Base-by-base conservation (phyloP, 2,113 vertebrate species). In the Perca schrenkii region DNA sequence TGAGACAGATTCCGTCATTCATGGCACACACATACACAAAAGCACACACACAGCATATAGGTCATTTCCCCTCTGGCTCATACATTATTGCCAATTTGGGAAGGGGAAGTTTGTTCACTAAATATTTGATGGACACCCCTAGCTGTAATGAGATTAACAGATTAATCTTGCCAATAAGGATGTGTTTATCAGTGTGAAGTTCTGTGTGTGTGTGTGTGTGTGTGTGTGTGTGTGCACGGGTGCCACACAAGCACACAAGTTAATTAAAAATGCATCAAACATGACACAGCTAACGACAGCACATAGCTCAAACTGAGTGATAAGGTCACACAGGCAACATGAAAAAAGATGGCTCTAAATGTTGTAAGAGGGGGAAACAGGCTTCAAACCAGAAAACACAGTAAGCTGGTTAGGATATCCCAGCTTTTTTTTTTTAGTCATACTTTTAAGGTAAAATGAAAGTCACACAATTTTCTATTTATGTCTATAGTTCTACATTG, bases 41-140 rank as follows among this genome's bases (percentile, higher is more conserved):
- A 58, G 40, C 66, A 52, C 49, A 53, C 67, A 21, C 74, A 64
- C 57, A 72, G 36, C 67, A 65, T 74, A 77, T 47, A 83, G 89
- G 89, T 88, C 75, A 74, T 75, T 82, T 83, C 79, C 65, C 76
- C 76, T 72, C 63, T 63, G 84, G 88, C 81, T 90, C 84, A 86
- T 79, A 74, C 54, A 91, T 58, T 76, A 91, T 86, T 86, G 74
- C 68, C 78, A 80, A 68, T 88, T 73, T 80, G 58, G 83, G 85
- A 85, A 58, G 63, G 40, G 86, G 73, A 92, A 69, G 89, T 92
- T 93, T 93, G 90, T 88, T 85, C 71, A 49, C 78, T 94, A 91
- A 93, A 94, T 95, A 93, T 93, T 94, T 94, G 87, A 95, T 93
- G 89, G 89, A 86, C 82, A 91, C 86, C 69, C 69, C 65, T 17